Base-by-base conservation (phyloP, 1,140 invertebrate species). In the Procambarus clarkii region DNA sequence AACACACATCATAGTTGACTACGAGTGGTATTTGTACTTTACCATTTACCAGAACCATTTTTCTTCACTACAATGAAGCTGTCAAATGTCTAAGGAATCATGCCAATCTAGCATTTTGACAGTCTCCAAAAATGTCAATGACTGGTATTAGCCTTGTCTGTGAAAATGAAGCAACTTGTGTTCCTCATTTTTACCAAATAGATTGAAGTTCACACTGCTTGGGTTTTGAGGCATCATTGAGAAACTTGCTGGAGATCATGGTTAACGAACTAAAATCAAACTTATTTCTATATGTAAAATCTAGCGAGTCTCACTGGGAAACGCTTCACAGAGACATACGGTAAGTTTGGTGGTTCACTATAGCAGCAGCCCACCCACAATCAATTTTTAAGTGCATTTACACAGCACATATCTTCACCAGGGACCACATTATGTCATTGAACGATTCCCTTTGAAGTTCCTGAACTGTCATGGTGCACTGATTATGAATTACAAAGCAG, bases 11-110 rank as follows among this genome's bases (percentile, higher is more conserved):
- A 46, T 88, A 80, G 21, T 60, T 80, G 86, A 80, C 78, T 80
- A 80, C 86, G 50, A 79, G 77, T 88, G 86, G 77, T 46, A 80
- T 88, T 88, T 88, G 86, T 88, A 88, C 86, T 88, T 88, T 88
- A 88, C 86, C 76, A 79, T 80, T 80, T 80, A 88, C 83, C 69
- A 76, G 18, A 86, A 88, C 76, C 69, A 50, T 69, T 54, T 54
- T 69, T 69, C 48, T 69, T 69, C 34, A 48, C 54, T 46, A 54
- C 45, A 71, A 45, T 69, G 24, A 84, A 84, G 64, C 64, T 84
- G 81, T 84, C 45, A 24, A 74, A 24, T 9, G 69, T 84, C 58
- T 64, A 84, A 24, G n/a, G 60, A 64, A 34, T 34, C 44, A 45
- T 45, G 54, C 18, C 64, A 64, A 69, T 84, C 21, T 58, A 60